phyloP scores from a whole-genome alignment of 1,140 invertebrate species.

The Monomorium pharaonis region DNA sequence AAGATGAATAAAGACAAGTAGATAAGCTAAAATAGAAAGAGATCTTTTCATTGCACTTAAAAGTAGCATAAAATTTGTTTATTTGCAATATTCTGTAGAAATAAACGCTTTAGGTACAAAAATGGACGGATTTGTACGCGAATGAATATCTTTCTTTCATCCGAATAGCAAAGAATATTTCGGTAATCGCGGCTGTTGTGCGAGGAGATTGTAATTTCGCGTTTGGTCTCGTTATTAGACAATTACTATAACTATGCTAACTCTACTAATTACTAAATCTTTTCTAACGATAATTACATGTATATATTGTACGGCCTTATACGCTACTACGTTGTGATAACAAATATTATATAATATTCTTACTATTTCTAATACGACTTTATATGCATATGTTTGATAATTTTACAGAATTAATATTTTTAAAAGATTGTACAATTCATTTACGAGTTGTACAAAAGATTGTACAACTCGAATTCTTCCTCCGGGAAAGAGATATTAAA shows the following conservation, averaged over 20 bases:
- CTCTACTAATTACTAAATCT: constrained; percentile 40
- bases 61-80: background rate
- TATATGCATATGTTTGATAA: background rate
- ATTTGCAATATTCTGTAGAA: constrained; percentile 12
- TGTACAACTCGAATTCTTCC: background rate
- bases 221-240: background rate
- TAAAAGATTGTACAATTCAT: background rate
- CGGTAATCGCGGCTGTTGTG: background rate
- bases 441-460: no score
- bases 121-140: constrained; percentile 35
- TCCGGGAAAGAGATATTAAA: background rate
- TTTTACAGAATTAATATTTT: constrained; percentile 7
- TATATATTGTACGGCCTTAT: constrained; percentile 8
- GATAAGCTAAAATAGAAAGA: background rate
- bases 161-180: background rate
- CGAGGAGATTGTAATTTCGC: constrained; percentile 10
- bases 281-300: constrained; percentile 30
- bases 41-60: background rate
- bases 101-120: constrained; percentile 38
- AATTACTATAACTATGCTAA: background rate
- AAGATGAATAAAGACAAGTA: background rate
- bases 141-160: constrained; percentile 16
- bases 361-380: constrained; percentile 18
- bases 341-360: background rate
- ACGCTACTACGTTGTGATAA: constrained; percentile 9